Percentiles rank a stretch among this genome's conserved stretches.
phyloP scores from a whole-genome alignment of 2,797 vertebrate genomes.

The Xenopus petersii region DNA sequence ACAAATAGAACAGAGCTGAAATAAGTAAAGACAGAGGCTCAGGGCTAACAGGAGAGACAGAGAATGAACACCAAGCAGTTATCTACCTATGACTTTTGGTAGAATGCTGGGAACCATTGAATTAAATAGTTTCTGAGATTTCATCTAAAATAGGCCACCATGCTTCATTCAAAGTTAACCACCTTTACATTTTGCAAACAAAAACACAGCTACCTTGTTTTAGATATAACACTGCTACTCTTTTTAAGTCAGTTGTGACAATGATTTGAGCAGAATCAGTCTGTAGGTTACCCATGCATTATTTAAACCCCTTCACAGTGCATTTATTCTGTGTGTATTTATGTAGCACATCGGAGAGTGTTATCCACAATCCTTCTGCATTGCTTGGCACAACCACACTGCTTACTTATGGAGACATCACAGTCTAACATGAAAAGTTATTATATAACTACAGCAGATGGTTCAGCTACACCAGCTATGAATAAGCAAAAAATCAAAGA shows the following conservation, averaged over 20 bases:
- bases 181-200: too few species aligned
- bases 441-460: neutral
- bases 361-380: neutral
- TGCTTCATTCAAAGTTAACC: too few species aligned
- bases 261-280: slow-evolving; percentile 46
- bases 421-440: neutral
- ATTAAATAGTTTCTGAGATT: too few species aligned
- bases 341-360: slow-evolving; percentile 12
- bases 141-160: too few species aligned
- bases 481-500: slow-evolving; percentile 2
- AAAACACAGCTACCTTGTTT: too few species aligned
- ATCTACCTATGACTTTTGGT: too few species aligned
- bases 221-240: too few species aligned
- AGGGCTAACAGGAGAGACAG: too few species aligned
- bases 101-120: too few species aligned
- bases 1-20: too few species aligned
- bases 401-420: neutral
- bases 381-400: neutral
- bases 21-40: too few species aligned
- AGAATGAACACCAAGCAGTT: too few species aligned
- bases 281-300: slow-evolving; percentile 55
- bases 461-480: neutral
- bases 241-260: slow-evolving; percentile 46
- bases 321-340: neutral
- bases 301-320: slow-evolving; percentile 54